These are phyloP conservation scores for Crocidura indochinensis DNA, from an alignment of 2,797 vertebrate genomes.

Conservation along the genomic window DNA sequence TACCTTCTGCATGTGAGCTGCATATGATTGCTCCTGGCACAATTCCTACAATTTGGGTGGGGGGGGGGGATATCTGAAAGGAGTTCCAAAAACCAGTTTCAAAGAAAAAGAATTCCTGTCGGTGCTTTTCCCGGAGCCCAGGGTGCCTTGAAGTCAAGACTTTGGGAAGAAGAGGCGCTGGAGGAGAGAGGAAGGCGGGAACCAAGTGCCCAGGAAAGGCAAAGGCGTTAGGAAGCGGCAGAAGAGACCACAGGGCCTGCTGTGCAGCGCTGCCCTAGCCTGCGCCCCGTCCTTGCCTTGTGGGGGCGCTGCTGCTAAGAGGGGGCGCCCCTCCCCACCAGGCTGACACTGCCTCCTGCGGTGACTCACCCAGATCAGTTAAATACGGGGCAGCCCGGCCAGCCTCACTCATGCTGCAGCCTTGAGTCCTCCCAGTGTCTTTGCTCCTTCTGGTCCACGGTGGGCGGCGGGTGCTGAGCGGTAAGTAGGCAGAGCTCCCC, in stretches of 20 bases:
- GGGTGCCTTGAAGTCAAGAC: background rate
- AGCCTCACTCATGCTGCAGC: constrained; percentile 87
- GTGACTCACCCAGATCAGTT: constrained; percentile 90
- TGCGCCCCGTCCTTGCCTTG: background rate
- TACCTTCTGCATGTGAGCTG: no score
- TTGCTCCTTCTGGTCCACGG: constrained; percentile 69
- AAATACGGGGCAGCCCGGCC: constrained; percentile 84
- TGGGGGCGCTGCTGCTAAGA: background rate
- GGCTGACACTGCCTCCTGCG: constrained; percentile 83
- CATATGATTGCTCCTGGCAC: background rate
- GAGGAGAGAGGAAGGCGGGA: background rate
- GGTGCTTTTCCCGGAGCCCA: background rate
- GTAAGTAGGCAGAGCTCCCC: constrained; percentile 82
- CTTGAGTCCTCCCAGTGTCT: constrained; percentile 71
- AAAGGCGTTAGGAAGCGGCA: background rate
- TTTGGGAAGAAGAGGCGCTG: background rate
- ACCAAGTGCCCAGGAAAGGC: background rate
- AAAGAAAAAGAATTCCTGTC: background rate
- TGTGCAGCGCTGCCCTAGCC: accelerated
- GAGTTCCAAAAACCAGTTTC: background rate
- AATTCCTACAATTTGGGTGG: background rate
- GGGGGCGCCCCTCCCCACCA: constrained; percentile 64
- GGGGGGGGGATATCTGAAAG: constrained; percentile 19
- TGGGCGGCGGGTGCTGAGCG: constrained; percentile 73
- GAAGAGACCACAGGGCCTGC: background rate